Evolutionary conservation across 30 jellyfish, hydroid and myxozoan genomes (phyloP), one percentile per base, ranked within the genome.

Genomic region (Mastigias papua): DNA sequence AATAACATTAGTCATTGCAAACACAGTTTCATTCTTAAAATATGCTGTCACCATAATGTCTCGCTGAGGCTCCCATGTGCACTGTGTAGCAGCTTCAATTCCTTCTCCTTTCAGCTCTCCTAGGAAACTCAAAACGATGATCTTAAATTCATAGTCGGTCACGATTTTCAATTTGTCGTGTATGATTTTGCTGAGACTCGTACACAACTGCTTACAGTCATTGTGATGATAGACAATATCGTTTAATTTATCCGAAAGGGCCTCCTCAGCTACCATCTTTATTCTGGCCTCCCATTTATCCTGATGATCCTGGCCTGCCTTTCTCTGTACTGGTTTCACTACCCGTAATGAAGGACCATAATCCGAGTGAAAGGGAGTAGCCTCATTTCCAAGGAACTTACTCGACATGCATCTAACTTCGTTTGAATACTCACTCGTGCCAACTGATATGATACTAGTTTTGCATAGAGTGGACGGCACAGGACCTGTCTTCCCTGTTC

Each of bases 71-170:
- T 91, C 92, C 97, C 97, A 91, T 23, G 90, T 72, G 82, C 97
- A 91, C 76, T 91, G 97, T 15, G 97, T 73, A 33, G 95, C 89
- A 32, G 92, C 89, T 72, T 91, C 97, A 48, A 91, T 91, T 42
- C 97, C 97, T 9, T 77, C 90, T 26, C 89, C 97, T 49, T 69
- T 82, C 17, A 91, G 81, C 42, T 91, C 97, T 6, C 97, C 97
- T 46, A 91, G 37, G 60, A 83, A 91, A 31, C 92, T 85, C 29
- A 82, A 73, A 42, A 91, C 97, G 10, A 84, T 67, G 33, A 81
- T 69, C 62, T 84, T 91, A 87, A 69, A 91, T 23, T 33, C 71
- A 58, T 27, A 34, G 23, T 76, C 75, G 27, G 92, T 70, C 11
- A 72, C 35, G 11, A 28, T 31, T 83, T 91, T 91, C 69, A 91